Evolutionary conservation across 2,113 vertebrate genomes (phyloP).

Genomic region (Oryctolagus cuniculus): DNA sequence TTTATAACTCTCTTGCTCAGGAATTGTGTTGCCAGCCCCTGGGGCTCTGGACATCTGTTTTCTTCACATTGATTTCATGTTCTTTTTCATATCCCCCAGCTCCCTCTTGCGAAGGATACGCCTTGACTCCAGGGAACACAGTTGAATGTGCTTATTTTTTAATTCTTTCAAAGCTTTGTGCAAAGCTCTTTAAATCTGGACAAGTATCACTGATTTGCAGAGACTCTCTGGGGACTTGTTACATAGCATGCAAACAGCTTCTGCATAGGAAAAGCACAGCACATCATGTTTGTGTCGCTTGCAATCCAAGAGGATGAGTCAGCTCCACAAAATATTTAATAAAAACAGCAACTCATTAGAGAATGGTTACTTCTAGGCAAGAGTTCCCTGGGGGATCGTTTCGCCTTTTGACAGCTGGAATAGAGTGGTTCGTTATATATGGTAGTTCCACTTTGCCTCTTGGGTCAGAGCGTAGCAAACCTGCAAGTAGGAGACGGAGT

Average conservation of each 20-base stretch:
- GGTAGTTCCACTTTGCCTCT: background rate
- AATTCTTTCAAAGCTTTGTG: constrained; percentile 69
- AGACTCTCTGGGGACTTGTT: constrained; percentile 56
- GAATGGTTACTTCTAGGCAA: constrained; percentile 54
- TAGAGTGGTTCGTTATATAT: constrained; percentile 3
- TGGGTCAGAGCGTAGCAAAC: background rate
- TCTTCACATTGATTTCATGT: constrained; percentile 69
- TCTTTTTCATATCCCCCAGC: constrained; percentile 60
- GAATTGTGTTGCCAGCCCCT: constrained; percentile 35
- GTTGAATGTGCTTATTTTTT: constrained; percentile 68
- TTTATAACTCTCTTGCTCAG: constrained; percentile 54
- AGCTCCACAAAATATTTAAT: constrained; percentile 68
- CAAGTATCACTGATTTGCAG: constrained; percentile 63
- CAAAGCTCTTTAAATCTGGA: constrained; percentile 67
- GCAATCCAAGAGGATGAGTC: constrained; percentile 75
- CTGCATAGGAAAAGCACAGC: constrained; percentile 63
- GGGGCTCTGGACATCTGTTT: constrained; percentile 76
- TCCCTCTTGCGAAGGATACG: constrained; percentile 54
- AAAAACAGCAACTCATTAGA: constrained; percentile 74
- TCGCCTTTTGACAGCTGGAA: constrained; percentile 59
- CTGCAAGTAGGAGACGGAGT: background rate
- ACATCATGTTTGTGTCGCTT: constrained; percentile 68
- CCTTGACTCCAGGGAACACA: constrained; percentile 68
- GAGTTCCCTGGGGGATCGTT: constrained; percentile 49
- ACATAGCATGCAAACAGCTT: constrained; percentile 52